Conservation (phyloP, 1,140 invertebrate genomes). For the Rhagoletis pomonella region DNA sequence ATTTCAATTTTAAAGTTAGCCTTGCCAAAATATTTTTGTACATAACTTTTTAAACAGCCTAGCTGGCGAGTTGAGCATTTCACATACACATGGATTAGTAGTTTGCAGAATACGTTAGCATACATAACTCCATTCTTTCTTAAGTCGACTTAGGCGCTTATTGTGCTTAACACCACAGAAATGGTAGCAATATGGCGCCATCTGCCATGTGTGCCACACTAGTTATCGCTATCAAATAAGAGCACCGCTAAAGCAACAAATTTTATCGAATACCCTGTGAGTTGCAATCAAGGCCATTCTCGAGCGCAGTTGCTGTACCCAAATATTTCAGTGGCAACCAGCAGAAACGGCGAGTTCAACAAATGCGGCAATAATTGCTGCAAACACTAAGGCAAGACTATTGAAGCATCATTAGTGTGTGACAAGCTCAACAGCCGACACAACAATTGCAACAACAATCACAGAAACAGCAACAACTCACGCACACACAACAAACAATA, state of each 20-base stretch:
- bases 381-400: not conserved
- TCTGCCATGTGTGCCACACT: too few relatives aligned
- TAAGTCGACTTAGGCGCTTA: too few relatives aligned
- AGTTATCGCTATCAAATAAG: too few relatives aligned
- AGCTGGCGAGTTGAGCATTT: too few relatives aligned
- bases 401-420: conserved; percentile 21
- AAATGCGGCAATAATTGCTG: not conserved
- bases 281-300: not conserved
- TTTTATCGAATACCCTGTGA: not conserved
- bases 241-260: not conserved
- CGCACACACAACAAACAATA: not conserved
- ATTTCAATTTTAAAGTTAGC: too few relatives aligned
- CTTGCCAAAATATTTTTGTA: too few relatives aligned
- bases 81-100: too few relatives aligned
- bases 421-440: not conserved
- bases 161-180: too few relatives aligned
- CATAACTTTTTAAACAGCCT: too few relatives aligned
- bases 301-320: not conserved
- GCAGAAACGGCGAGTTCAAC: not conserved
- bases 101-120: too few relatives aligned
- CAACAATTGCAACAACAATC: not conserved
- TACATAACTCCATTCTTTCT: too few relatives aligned
- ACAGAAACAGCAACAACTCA: not conserved
- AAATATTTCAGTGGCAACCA: not conserved
- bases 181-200: too few relatives aligned